Base-by-base conservation (phyloP, 92 coral and sea anemone genomes). In the Ricordea florida region DNA sequence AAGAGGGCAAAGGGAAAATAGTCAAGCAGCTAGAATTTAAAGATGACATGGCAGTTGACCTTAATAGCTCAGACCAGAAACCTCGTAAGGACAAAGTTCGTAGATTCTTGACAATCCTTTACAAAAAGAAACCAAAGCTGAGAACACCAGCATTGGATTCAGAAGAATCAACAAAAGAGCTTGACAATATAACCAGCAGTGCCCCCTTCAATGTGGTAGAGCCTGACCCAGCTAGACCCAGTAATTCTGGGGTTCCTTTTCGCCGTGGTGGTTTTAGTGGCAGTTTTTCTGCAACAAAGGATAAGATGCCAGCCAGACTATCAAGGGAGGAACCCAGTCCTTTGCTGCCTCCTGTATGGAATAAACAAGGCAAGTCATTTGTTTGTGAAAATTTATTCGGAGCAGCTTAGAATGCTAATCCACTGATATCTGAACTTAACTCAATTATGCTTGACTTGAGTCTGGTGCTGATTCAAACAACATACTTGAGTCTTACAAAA, bases 11-110 rank as follows among this genome's bases (percentile, higher is more conserved):
- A 20, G 21, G 20, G 6, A 31, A 42, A 16, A 42, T 67, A 7
- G 87, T 77, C 4, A 62, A 89, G 18, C 76, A 84, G 9, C 73
- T 85, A 3, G 81, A 83, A 17, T 91, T 91, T 43, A 82, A 87
- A 64, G 97, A 91, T 56, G 97, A 91, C 64, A 83, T 91, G 90
- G 85, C 88, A 1, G 73, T 85, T 24, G 84, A 75, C 2, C 22
- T 82, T 14, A 38, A 37, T 5, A 82, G 30, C 42, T 32, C 61
- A 8, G 73, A 83, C 57, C 77, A 85, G 44, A 80, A 60, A 7
- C 87, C 97, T 2, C 92, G 83, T 8, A 87, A 87, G 76, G 86
- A 70, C 20, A 90, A 82, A 57, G 58, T 78, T 20, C 62, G 79
- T 15, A 50, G 97, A 32, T 72, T 87, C 66, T 87, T 81, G 84